Conservation (phyloP, 1,140 invertebrate genomes). For the Drosophila cardini region DNA sequence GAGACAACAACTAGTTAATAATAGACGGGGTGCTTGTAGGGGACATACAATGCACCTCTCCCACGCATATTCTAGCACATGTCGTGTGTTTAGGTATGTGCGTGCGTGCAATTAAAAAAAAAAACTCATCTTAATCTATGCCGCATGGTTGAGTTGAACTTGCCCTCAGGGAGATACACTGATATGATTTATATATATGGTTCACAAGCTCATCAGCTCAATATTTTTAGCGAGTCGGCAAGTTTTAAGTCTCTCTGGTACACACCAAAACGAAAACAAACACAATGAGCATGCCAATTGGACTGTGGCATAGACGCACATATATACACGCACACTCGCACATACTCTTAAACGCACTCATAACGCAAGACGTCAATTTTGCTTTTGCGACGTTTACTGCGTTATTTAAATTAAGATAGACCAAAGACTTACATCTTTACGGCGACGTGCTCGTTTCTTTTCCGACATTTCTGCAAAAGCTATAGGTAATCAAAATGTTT, state of each 20-base stretch:
- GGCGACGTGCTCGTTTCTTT: constrained; percentile 82
- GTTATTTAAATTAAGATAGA: neutral
- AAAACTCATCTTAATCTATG: constrained; percentile 6
- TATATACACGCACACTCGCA: constrained; percentile 13
- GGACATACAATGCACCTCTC: constrained; percentile 8
- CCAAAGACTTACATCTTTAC: constrained; percentile 81
- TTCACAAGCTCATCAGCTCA: constrained; percentile 24
- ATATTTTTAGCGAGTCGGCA: constrained; percentile 13
- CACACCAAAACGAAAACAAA: constrained; percentile 65
- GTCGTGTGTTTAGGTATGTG: neutral
- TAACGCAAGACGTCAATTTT: constrained; percentile 22
- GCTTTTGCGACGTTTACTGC: constrained; percentile 7
- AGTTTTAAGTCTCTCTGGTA: constrained; percentile 10
- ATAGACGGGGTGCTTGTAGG: constrained; percentile 48
- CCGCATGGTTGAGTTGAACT: constrained; percentile 24
- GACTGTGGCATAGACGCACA: constrained; percentile 43
- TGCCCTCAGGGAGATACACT: neutral
- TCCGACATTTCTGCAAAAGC: constrained; percentile 71
- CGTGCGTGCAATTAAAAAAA: neutral
- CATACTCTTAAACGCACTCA: constrained; percentile 7
- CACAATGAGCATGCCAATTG: constrained; percentile 56
- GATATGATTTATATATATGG: constrained; percentile 7
- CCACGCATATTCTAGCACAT: constrained; percentile 20
- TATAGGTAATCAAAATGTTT: constrained; percentile 12
- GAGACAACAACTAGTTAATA: constrained; percentile 52